These are phyloP conservation scores for Digitonthophagus gazella DNA, from an alignment of 2,888 invertebrate genomes.

Conservation along the genomic window DNA sequence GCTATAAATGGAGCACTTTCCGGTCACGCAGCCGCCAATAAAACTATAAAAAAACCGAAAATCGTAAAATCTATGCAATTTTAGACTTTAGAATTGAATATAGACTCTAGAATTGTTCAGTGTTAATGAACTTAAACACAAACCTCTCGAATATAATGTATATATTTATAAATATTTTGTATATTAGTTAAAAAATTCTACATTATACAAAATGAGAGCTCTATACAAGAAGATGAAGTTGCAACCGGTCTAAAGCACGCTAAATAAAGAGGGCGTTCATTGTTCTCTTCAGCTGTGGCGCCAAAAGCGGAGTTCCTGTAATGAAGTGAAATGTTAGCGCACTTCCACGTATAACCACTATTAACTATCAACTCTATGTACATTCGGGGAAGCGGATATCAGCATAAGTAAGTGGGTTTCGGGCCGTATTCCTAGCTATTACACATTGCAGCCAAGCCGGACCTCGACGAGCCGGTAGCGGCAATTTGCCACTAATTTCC, in stretches of 20 bases:
- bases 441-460: slow-evolving; percentile 2
- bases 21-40: slow-evolving; percentile 87
- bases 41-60: slow-evolving; percentile 59
- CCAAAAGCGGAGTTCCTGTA: not conserved
- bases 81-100: too few relatives aligned
- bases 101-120: too few relatives aligned
- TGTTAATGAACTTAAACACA: too few relatives aligned
- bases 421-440: slow-evolving; percentile 5
- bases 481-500: not conserved
- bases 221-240: not conserved
- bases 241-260: not conserved
- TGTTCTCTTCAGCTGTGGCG: not conserved
- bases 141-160: too few relatives aligned
- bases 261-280: slow-evolving; percentile 1
- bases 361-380: slow-evolving; percentile 8
- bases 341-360: slow-evolving; percentile 3
- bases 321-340: not conserved
- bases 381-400: slow-evolving; percentile 5
- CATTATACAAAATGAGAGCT: not conserved
- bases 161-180: too few relatives aligned
- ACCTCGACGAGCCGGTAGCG: not conserved
- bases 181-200: not conserved
- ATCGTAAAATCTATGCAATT: too few relatives aligned
- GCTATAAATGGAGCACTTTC: slow-evolving; percentile 97
- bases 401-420: slow-evolving; percentile 14